Percentiles rank a stretch among this genome's conserved stretches.
These are phyloP conservation scores for Ceratoteleas bidentatus DNA, from an alignment of 1,140 invertebrate species.

Conservation along the genomic window DNA sequence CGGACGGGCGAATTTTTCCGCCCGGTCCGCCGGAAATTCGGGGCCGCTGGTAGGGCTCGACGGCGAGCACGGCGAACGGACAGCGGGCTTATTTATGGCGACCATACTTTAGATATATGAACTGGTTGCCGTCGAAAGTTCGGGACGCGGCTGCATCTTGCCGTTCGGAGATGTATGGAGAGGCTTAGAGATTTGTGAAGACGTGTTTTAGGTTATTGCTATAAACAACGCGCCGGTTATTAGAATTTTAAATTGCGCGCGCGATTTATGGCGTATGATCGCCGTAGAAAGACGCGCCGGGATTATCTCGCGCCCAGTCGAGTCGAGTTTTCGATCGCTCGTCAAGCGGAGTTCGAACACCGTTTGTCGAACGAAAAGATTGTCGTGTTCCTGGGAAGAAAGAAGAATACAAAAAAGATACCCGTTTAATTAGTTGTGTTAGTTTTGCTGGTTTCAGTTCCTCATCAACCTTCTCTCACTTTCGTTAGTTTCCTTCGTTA, in stretches of 20 bases:
- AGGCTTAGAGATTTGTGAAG: conserved; percentile 64
- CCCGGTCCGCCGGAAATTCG: conserved; percentile 72
- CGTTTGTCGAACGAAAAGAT: too few relatives aligned
- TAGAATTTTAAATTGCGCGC: conserved; percentile 43
- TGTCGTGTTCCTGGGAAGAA: too few relatives aligned
- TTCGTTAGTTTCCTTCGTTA: too few relatives aligned
- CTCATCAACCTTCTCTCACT: too few relatives aligned
- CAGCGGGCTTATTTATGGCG: conserved; percentile 81
- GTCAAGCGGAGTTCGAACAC: too few relatives aligned
- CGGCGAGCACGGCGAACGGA: conserved; percentile 78
- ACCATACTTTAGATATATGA: conserved; percentile 82
- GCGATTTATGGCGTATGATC: conserved; percentile 14
- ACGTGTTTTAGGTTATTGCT: conserved; percentile 47
- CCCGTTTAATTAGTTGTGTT: too few relatives aligned
- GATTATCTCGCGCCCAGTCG: too few relatives aligned
- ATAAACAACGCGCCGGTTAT: conserved; percentile 44
- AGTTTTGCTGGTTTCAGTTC: too few relatives aligned
- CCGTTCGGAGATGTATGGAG: conserved; percentile 78
- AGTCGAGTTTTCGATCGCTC: too few relatives aligned
- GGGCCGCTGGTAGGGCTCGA: conserved; percentile 67
- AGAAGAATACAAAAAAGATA: too few relatives aligned
- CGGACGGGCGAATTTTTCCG: conserved; percentile 52
- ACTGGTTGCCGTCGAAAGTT: conserved; percentile 81
- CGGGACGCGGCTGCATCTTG: conserved; percentile 77
- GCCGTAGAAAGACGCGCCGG: too few relatives aligned